phyloP scores from a whole-genome alignment of 2,888 invertebrate genomes.

The Callinectes sapidus region DNA sequence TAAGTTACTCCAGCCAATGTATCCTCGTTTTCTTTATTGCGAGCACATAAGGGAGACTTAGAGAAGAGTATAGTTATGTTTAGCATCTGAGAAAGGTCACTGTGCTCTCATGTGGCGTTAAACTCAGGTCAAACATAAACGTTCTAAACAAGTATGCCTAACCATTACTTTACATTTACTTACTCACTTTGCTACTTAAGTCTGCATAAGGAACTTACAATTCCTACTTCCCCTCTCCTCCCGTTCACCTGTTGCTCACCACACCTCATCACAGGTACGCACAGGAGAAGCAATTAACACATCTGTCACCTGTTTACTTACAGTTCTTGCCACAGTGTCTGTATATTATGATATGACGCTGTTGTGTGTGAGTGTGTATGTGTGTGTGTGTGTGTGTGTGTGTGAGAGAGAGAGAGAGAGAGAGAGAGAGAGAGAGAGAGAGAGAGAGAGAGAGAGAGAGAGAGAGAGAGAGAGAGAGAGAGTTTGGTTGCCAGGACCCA shows the following conservation, averaged over 20 bases:
- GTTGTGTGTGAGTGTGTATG: neutral
- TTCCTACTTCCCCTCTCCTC: neutral
- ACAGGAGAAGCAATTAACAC: neutral
- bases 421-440: neutral
- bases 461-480: neutral
- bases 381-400: slow-evolving; percentile 17
- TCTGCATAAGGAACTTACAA: neutral
- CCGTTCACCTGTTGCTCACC: neutral
- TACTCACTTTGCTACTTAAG: neutral
- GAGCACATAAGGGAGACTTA: neutral
- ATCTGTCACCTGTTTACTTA: neutral
- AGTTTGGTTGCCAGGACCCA: neutral
- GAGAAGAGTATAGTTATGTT: neutral
- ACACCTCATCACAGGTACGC: neutral
- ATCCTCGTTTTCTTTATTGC: neutral
- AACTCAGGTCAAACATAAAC: neutral
- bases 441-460: neutral
- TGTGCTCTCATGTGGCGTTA: neutral
- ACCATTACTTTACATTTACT: neutral
- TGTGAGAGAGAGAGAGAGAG: neutral
- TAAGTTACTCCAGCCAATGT: neutral
- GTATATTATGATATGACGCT: neutral
- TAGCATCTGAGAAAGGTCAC: neutral
- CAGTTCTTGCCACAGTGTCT: neutral
- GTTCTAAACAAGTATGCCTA: neutral